These are phyloP conservation scores for Druon quercuslanigerum DNA, from an alignment of 1,140 invertebrate genomes.

Conservation along the genomic window DNA sequence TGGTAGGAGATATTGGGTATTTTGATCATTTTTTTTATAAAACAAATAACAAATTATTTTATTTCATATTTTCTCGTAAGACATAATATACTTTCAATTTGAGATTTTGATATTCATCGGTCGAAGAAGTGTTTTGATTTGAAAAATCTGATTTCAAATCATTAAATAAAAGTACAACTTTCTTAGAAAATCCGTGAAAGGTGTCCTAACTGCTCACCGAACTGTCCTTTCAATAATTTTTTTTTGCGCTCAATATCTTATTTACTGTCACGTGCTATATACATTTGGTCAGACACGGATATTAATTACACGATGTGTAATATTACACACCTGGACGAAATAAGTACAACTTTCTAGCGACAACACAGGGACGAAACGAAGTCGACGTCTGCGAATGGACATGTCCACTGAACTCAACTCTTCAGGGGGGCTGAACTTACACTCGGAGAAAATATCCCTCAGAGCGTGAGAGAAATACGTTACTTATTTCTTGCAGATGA, in stretches of 20 bases:
- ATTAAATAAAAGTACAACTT: neutral
- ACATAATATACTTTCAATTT: too few relatives aligned
- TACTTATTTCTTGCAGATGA: conserved; percentile 25
- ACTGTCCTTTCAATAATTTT: neutral
- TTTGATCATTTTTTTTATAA: too few relatives aligned
- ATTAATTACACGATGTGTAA: conserved; percentile 24
- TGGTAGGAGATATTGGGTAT: too few relatives aligned
- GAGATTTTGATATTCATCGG: too few relatives aligned
- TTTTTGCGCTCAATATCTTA: conserved; percentile 1
- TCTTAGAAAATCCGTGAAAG: conserved; percentile 8
- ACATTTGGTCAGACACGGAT: conserved; percentile 8
- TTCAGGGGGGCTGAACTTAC: neutral
- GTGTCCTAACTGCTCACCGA: neutral
- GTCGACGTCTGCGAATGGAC: neutral
- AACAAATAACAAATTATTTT: too few relatives aligned
- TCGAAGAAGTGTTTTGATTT: too few relatives aligned
- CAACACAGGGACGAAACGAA: neutral
- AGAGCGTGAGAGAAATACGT: conserved; percentile 25
- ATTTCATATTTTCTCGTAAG: too few relatives aligned
- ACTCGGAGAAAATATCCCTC: conserved; percentile 5
- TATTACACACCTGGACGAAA: conserved; percentile 21
- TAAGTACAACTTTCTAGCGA: conserved; percentile 22
- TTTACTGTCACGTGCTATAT: conserved; percentile 11
- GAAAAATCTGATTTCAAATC: too few relatives aligned
- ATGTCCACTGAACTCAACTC: conserved; percentile 1